A percentile compares a stretch with the other conserved stretches of the same genome.
Evolutionary conservation across 2,888 invertebrate species (phyloP).

Genomic region (Coelinius sp.): DNA sequence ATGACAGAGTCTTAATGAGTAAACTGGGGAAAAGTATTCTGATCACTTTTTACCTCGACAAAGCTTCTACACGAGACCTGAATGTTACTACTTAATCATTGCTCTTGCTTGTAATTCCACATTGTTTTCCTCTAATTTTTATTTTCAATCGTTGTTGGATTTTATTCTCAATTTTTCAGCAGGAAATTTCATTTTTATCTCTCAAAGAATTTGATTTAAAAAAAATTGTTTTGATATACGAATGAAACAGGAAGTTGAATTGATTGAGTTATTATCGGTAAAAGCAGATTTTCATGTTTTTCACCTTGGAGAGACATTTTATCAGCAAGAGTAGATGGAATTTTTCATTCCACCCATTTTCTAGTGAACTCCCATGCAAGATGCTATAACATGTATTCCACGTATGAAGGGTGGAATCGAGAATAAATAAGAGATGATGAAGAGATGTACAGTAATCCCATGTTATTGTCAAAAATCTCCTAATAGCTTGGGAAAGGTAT

Average conservation of each 20-base stretch:
- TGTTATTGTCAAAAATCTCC: background rate
- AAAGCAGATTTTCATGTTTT: background rate
- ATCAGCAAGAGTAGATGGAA: background rate
- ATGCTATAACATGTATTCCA: background rate
- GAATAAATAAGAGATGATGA: background rate
- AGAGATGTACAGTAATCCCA: background rate
- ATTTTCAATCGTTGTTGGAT: no score
- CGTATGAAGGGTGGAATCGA: background rate
- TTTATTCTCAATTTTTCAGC: no score
- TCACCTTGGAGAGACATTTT: background rate
- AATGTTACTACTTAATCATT: background rate
- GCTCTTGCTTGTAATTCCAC: background rate
- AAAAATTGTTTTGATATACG: background rate
- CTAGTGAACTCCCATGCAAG: background rate
- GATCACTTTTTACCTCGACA: background rate
- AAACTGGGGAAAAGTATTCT: background rate
- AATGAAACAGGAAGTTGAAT: background rate
- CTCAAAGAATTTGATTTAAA: background rate
- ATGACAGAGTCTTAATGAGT: slow-evolving; percentile 10
- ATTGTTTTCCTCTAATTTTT: background rate
- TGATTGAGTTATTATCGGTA: background rate
- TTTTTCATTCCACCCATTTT: background rate
- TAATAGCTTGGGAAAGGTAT: background rate
- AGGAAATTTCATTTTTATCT: no score
- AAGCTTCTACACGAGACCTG: background rate